Evolutionary conservation across 2,888 invertebrate species (phyloP), one percentile per base, ranked within the genome.

Genomic region (Orchesella flavescens): DNA sequence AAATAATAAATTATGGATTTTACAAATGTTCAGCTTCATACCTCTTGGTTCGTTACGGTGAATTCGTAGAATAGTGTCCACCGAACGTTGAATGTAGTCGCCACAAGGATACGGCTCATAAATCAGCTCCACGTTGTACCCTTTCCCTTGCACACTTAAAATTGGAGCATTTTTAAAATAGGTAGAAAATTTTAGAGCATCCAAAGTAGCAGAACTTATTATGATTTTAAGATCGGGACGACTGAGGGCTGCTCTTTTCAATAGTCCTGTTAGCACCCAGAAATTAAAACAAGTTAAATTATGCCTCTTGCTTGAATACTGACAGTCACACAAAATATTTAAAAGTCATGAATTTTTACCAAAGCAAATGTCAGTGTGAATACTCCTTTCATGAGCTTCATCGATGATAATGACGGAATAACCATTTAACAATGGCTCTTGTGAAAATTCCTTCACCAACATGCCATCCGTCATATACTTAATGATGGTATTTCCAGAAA

Each of bases 391-490:
- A 91, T 99, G 99, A 55, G 99, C 99, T 90, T 99, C 99, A 90
- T 99, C 99, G 92, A 99, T 93, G 99, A 99, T 99, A 85, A 99
- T 97, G 0, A 98, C 95, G 0, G 97, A 94, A 90, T 98, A 98
- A 23, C 93, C 92, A 89, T 95, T 95, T 63, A 99, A 92, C 90
- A 99, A 97, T 0, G 97, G 92, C 90, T 99, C 99, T 92, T 98
- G 95, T 1, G 99, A 93, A 90, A 98, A 98, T 90, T 99, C 99
- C 86, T 99, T 93, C 78, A 99, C 92, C 90, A 99, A 93, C 99
- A 99, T 99, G 92, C 99, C 99, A 90, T 99, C 99, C 89, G 99
- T 99, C 99, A 99, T 99, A 95, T 99, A 99, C 93, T 99, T 99
- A 89, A 99, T 99, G 53, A 95, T 94, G 0, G 99, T 99, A 91